phyloP scores from a whole-genome alignment of 2,888 invertebrate species.

The Aphrophora alni region DNA sequence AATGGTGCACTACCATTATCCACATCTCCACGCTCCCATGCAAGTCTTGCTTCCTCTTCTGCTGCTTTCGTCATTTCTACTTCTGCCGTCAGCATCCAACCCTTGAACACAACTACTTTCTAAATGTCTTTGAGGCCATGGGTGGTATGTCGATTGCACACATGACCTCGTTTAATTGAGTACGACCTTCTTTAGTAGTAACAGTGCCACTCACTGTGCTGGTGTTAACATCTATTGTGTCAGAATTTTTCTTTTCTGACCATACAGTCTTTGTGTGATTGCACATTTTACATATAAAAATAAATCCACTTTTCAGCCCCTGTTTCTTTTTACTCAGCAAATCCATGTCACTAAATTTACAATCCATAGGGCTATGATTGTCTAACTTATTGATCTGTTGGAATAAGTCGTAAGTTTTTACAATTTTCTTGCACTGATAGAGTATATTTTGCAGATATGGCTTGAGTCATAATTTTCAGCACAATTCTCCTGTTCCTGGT shows the following conservation, averaged over 20 bases:
- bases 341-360: too few species aligned
- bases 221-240: conserved; percentile 25
- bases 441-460: too few species aligned
- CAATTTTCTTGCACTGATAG: too few species aligned
- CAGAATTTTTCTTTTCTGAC: neutral
- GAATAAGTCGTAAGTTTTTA: too few species aligned
- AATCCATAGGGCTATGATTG: too few species aligned
- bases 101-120: conserved; percentile 4
- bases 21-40: conserved; percentile 44
- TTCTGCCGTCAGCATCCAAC: conserved; percentile 1
- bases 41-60: conserved; percentile 7
- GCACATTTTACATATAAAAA: too few species aligned
- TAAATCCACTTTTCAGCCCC: too few species aligned
- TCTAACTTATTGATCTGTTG: too few species aligned
- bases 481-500: too few species aligned
- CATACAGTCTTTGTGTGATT: too few species aligned
- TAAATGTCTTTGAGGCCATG: conserved; percentile 21
- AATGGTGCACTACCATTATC: conserved; percentile 46
- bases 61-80: conserved; percentile 25
- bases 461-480: too few species aligned
- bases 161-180: conserved; percentile 26
- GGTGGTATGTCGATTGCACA: conserved; percentile 25
- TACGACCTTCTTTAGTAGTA: conserved; percentile 29
- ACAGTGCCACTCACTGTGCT: conserved; percentile 25
- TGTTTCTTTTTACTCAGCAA: too few species aligned